These are phyloP conservation scores for Phylloscopus trochiloides DNA, from an alignment of 2,113 vertebrate species.

Conservation along the genomic window DNA sequence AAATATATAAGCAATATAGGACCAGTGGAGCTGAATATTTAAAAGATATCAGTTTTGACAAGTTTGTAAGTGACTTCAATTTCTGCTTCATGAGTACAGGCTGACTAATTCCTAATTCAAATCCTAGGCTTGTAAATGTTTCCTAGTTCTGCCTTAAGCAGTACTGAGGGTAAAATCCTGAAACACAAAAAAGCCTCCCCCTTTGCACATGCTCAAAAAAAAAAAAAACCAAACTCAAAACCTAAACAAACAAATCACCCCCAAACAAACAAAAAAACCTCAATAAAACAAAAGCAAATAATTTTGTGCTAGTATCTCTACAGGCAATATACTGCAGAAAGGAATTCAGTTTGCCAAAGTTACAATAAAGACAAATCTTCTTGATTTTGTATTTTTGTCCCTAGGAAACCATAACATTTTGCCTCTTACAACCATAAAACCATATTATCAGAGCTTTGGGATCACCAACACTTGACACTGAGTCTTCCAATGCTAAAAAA, in stretches of 20 bases:
- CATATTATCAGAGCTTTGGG: background rate
- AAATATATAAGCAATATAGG: background rate
- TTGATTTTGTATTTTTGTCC: background rate
- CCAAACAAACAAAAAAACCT: background rate
- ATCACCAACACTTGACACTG: background rate
- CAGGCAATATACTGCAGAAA: background rate
- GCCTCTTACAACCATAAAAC: background rate
- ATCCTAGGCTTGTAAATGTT: background rate
- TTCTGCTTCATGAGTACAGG: background rate
- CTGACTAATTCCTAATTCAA: background rate
- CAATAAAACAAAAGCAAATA: background rate
- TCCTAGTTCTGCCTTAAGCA: background rate
- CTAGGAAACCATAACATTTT: background rate
- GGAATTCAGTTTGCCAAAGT: background rate
- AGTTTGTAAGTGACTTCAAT: background rate
- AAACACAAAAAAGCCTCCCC: background rate
- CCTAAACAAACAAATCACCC: too few relatives aligned
- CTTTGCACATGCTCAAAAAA: accelerated
- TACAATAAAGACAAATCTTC: background rate
- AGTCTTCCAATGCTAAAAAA: background rate
- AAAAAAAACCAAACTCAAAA: too few relatives aligned
- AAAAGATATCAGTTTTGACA: background rate
- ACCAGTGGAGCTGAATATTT: background rate
- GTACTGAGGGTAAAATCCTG: background rate
- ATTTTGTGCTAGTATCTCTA: background rate